Conservation (phyloP, 1,140 invertebrate genomes). For the Drosophila sp. region DNA sequence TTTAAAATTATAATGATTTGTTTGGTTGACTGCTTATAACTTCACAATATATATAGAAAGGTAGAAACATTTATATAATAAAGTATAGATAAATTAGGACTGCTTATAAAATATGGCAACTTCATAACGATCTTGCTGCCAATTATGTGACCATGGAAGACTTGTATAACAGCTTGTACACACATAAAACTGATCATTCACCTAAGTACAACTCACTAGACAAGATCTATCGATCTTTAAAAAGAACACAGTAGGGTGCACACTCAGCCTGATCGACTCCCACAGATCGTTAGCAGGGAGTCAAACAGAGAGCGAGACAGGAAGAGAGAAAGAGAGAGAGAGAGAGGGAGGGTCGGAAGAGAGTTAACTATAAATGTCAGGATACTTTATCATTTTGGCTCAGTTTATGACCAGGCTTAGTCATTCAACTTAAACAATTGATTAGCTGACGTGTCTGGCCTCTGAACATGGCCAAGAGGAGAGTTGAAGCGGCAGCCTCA, state of each 20-base stretch:
- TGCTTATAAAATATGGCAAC: neutral
- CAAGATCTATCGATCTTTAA: constrained; percentile 49
- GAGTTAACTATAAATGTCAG: constrained; percentile 32
- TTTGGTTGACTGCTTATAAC: no score
- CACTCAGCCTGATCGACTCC: constrained; percentile 28
- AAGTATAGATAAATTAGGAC: no score
- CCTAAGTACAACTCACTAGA: constrained; percentile 11
- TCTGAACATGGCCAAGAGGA: constrained; percentile 38
- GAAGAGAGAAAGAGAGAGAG: neutral
- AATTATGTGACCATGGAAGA: constrained; percentile 10
- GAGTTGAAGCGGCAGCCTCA: constrained; percentile 31
- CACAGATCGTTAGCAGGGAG: constrained; percentile 31
- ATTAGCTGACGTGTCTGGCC: constrained; percentile 72
- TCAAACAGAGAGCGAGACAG: neutral
- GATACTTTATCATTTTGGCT: constrained; percentile 38
- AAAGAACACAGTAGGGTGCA: constrained; percentile 42
- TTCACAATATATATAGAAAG: no score
- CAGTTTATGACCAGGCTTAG: constrained; percentile 52
- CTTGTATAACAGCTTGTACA: neutral
- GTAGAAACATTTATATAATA: no score
- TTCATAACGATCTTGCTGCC: constrained; percentile 1
- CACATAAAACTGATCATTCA: constrained; percentile 11
- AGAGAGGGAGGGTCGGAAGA: no score
- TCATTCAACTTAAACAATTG: constrained; percentile 70
- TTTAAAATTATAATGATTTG: no score